Evolutionary conservation across 2,797 vertebrate genomes (phyloP).

Genomic region (Orestias chungarensis): DNA sequence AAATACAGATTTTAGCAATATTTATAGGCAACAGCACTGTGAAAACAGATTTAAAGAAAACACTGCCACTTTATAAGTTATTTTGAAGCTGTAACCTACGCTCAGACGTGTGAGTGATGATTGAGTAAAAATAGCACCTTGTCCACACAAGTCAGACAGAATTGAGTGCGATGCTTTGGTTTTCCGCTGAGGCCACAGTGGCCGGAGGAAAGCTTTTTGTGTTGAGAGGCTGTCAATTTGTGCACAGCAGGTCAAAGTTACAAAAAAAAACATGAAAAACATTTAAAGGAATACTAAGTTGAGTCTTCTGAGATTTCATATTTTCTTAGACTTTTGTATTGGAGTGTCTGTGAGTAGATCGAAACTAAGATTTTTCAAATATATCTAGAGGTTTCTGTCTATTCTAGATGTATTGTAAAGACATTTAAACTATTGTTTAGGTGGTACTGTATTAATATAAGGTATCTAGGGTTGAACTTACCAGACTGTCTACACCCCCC

Average conservation of each 20-base stretch:
- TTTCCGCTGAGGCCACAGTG: slow-evolving; percentile 33
- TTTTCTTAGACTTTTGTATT: neutral
- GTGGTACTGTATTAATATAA: neutral
- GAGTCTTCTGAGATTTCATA: slow-evolving; percentile 45
- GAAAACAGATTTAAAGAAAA: slow-evolving; percentile 1
- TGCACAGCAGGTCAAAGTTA: slow-evolving; percentile 42
- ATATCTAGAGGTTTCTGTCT: neutral
- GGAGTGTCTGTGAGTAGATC: slow-evolving; percentile 8
- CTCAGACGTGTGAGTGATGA: slow-evolving; percentile 34
- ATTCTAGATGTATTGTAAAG: neutral
- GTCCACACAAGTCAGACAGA: slow-evolving; percentile 20
- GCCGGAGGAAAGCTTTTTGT: slow-evolving; percentile 27
- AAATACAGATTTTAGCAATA: neutral
- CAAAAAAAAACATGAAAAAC: slow-evolving; percentile 49
- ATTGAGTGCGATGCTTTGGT: slow-evolving; percentile 35
- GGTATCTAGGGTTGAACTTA: slow-evolving; percentile 67
- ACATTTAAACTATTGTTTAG: neutral
- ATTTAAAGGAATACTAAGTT: slow-evolving; percentile 49
- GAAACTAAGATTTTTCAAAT: neutral
- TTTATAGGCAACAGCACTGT: neutral
- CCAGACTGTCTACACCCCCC: slow-evolving; percentile 88
- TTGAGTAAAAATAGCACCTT: slow-evolving; percentile 57
- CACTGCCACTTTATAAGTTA: slow-evolving; percentile 4
- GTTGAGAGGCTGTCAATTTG: slow-evolving; percentile 47
- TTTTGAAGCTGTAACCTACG: slow-evolving; percentile 35